Percentiles rank a stretch among this genome's conserved stretches.
phyloP scores from a whole-genome alignment of 2,888 invertebrate species.

The Callyntrura sp. region DNA sequence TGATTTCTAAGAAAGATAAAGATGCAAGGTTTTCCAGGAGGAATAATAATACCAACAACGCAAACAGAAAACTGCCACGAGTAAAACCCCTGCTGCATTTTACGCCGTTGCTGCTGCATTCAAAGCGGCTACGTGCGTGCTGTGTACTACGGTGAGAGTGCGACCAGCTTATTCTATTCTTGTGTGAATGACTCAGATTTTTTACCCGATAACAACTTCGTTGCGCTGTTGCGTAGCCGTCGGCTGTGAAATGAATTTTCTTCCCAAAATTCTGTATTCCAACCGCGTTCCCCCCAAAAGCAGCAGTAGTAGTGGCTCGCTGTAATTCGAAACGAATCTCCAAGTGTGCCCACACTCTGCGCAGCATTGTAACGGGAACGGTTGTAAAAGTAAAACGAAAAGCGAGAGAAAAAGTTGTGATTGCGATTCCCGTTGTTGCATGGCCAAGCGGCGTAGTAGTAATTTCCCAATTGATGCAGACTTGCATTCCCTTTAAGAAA shows the following conservation, averaged over 20 bases:
- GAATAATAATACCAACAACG: constrained; percentile 63
- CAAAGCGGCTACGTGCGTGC: too few species aligned
- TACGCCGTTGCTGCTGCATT: neutral
- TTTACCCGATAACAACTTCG: constrained; percentile 31
- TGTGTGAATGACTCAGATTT: constrained; percentile 32
- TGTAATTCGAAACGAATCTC: constrained; percentile 51
- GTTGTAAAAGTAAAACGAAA: too few species aligned
- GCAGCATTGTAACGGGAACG: constrained; percentile 33
- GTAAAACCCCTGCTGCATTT: constrained; percentile 24
- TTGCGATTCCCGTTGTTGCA: constrained; percentile 3
- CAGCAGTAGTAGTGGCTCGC: too few species aligned
- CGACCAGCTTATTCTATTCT: neutral
- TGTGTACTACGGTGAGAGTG: too few species aligned
- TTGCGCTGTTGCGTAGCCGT: constrained; percentile 47
- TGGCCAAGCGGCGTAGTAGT: too few species aligned
- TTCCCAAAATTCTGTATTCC: constrained; percentile 51
- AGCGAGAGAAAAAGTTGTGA: constrained; percentile 50
- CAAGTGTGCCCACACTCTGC: constrained; percentile 2
- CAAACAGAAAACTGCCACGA: constrained; percentile 48
- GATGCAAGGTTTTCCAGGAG: constrained; percentile 34
- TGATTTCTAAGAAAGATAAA: constrained; percentile 37
- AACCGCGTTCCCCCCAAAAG: too few species aligned
- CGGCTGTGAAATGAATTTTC: constrained; percentile 64
- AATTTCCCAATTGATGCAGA: too few species aligned
- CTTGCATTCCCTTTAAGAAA: constrained; percentile 15